Base-by-base conservation (phyloP, 2,888 invertebrate species). In the Ornithoptera priamus region DNA sequence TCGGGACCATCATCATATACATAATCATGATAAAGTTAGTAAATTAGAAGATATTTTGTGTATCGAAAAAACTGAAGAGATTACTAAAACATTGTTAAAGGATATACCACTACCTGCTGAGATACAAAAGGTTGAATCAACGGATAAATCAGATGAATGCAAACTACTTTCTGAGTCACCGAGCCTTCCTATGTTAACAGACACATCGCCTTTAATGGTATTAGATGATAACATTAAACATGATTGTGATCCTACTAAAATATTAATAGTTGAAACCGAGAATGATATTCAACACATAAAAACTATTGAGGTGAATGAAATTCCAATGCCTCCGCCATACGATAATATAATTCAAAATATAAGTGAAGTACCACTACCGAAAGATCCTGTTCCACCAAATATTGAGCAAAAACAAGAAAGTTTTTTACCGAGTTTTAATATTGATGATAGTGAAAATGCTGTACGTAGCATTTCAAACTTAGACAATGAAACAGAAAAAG, bases 401-500 rank as follows among this genome's bases (percentile, higher is more conserved):
- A 68, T 79, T 5, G 77, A 76, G 65, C 78, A 76, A 70, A 73
- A 77, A 76, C 89, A 93, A 50, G 95, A 95, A 46, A 94, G 93
- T 77, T 94, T 95, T 70, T 94, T 96, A 71, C 94, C 95, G 5
- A 95, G 94, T 0, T 95, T 96, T 80, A 95, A 71, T 95, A 74
- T 73, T 66, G 85, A 87, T 70, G 93, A 95, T n/a, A 94, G 96
- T 84, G 96, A 97, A 83, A 96, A 95, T 75, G 97, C 97, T 0
- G 95, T 97, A 4, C 95, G 96, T 79, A 97, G 96, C 70, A 96
- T 97, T 75, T 95, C 96, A 0, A 95, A 94, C 70, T 79, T 93
- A 60, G 91, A 92, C 50, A 82, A 81, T 67, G 80, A 82, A 56
- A 67, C 73, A 39, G 87, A 86, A 20, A 86, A 84, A 77, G 73